phyloP scores from a whole-genome alignment of 1,140 invertebrate genomes.

The Elysia chlorotica region DNA sequence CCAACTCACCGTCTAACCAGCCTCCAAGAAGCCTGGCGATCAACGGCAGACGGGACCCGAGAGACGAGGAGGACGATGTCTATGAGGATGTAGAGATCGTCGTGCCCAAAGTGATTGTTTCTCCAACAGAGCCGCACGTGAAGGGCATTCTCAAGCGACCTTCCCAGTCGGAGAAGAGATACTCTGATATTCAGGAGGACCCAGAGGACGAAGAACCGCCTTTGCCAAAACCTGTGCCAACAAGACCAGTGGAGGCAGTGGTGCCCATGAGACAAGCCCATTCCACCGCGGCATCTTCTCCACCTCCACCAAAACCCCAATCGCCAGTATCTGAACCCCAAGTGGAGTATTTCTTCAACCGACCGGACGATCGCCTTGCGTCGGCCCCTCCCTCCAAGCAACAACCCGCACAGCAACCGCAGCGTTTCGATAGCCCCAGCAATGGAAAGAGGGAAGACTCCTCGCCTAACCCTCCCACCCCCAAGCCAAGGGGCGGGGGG shows the following conservation, averaged over 20 bases:
- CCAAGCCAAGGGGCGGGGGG: not conserved
- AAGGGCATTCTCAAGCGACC: constrained; percentile 18
- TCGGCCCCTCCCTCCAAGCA: too few species aligned
- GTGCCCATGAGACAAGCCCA: not conserved
- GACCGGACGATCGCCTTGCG: too few species aligned
- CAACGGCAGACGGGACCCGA: not conserved
- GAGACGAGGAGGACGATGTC: not conserved
- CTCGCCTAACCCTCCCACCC: too few species aligned
- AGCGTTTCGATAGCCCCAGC: too few species aligned
- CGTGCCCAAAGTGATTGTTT: constrained; percentile 16
- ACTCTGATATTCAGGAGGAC: constrained; percentile 17
- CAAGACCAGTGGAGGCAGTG: not conserved
- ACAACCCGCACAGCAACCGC: too few species aligned
- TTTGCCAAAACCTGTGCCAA: constrained; percentile 3
- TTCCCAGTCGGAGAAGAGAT: constrained; percentile 10
- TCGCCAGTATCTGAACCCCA: too few species aligned
- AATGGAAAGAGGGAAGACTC: too few species aligned
- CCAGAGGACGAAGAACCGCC: constrained; percentile 11
- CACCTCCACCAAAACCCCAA: not conserved
- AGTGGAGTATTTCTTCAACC: too few species aligned
- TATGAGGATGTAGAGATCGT: constrained; percentile 11
- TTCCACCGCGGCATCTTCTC: not conserved
- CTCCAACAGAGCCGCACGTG: constrained; percentile 15
- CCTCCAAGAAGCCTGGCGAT: not conserved
- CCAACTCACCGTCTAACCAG: not conserved